A percentile compares a stretch with the other conserved stretches of the same genome.
phyloP scores from a whole-genome alignment of 2,113 vertebrate genomes.

The Willisornis vidua region DNA sequence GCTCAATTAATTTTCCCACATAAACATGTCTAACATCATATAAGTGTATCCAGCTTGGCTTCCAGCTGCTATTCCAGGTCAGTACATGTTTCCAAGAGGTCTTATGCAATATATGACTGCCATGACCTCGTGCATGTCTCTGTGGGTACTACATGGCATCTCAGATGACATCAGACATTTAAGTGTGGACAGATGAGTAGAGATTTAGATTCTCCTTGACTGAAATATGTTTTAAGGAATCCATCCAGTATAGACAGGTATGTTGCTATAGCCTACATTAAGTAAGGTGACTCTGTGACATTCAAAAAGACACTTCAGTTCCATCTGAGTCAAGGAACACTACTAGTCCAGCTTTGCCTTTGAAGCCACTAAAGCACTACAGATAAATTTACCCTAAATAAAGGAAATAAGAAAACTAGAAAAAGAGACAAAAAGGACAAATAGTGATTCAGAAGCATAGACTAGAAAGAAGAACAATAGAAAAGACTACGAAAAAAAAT shows the following conservation, averaged over 20 bases:
- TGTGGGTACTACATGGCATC: neutral
- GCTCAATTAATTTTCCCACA: neutral
- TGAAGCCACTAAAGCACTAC: neutral
- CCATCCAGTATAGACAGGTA: neutral
- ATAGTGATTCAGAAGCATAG: neutral
- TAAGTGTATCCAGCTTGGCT: neutral
- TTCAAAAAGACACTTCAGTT: neutral
- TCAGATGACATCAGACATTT: neutral
- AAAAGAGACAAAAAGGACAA: neutral
- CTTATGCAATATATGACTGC: neutral
- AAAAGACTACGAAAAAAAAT: neutral
- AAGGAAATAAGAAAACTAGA: neutral
- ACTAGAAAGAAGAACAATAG: neutral
- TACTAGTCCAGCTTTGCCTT: neutral
- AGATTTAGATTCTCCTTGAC: neutral
- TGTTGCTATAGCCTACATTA: neutral
- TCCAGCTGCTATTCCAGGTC: neutral
- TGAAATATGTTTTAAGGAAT: neutral
- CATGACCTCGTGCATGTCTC: neutral
- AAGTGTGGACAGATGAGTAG: neutral
- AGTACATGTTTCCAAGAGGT: neutral
- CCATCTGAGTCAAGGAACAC: neutral
- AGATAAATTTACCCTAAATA: neutral
- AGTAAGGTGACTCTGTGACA: neutral
- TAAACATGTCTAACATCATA: neutral